A percentile compares a stretch with the other conserved stretches of the same genome.
phyloP scores from a whole-genome alignment of 2,888 invertebrate species.

The Clistopyga incitator region DNA sequence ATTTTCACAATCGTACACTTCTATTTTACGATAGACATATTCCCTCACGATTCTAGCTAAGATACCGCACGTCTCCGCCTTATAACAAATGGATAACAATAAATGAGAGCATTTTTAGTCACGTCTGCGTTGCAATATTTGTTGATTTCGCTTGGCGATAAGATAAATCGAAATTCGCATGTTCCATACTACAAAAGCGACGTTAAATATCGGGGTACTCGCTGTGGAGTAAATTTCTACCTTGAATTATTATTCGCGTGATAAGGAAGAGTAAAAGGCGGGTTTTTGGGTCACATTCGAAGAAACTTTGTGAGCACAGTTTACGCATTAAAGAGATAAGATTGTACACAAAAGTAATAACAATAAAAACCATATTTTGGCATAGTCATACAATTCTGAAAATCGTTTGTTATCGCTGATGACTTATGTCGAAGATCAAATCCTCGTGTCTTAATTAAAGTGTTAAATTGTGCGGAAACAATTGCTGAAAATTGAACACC shows the following conservation, averaged over 20 bases:
- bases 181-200: background rate
- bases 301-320: background rate
- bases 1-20: background rate
- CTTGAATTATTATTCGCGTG: constrained; percentile 16
- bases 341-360: background rate
- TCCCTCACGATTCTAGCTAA: background rate
- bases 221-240: background rate
- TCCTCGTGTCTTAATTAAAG: no score
- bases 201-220: background rate
- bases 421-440: background rate
- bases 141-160: constrained; percentile 11
- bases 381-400: background rate
- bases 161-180: constrained; percentile 12
- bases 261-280: background rate
- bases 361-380: background rate
- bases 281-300: background rate
- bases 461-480: no score
- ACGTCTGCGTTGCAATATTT: background rate
- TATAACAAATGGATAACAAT: background rate
- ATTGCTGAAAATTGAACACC: background rate
- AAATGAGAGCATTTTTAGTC: background rate
- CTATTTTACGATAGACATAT: background rate
- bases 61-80: background rate
- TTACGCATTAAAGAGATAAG: background rate
- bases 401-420: background rate